Evolutionary conservation across 2,888 invertebrate species (phyloP).

Genomic region (Hofmannophila pseudospretella): DNA sequence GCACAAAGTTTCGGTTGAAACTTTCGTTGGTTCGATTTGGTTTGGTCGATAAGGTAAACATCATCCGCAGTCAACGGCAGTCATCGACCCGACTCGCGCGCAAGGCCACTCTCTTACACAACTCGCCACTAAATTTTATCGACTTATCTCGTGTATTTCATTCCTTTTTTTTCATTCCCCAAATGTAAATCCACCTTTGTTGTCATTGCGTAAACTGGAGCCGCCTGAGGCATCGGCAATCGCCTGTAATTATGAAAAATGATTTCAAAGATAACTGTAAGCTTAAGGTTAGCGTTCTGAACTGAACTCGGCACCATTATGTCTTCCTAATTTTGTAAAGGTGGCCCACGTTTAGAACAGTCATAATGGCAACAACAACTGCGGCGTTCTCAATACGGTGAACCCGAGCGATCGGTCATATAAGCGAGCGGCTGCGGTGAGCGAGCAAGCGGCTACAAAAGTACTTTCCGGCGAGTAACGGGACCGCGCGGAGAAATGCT

Average conservation of each 20-base stretch:
- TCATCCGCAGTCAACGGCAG: slow-evolving; percentile 42
- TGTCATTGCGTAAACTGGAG: slow-evolving; percentile 3
- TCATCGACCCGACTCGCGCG: slow-evolving; percentile 57
- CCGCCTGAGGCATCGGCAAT: neutral
- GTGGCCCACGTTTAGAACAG: slow-evolving; percentile 54
- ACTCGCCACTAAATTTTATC: slow-evolving; percentile 49
- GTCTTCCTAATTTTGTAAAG: slow-evolving; percentile 42
- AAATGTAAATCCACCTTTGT: slow-evolving; percentile 5
- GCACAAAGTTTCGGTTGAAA: slow-evolving; percentile 37
- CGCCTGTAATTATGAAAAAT: slow-evolving; percentile 15
- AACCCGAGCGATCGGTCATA: slow-evolving; percentile 61
- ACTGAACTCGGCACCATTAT: slow-evolving; percentile 27
- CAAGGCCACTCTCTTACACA: slow-evolving; percentile 73
- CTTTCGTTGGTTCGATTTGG: slow-evolving; percentile 57
- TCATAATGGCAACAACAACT: slow-evolving; percentile 47
- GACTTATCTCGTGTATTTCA: slow-evolving; percentile 23
- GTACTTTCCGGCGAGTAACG: slow-evolving; percentile 76
- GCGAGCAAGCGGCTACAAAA: slow-evolving; percentile 55
- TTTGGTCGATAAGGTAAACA: slow-evolving; percentile 67
- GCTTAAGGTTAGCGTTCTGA: slow-evolving; percentile 27
- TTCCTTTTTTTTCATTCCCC: slow-evolving; percentile 8
- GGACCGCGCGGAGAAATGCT: slow-evolving; percentile 74
- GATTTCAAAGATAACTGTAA: slow-evolving; percentile 21
- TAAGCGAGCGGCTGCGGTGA: slow-evolving; percentile 35
- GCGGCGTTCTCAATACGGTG: slow-evolving; percentile 62